Evolutionary conservation across 2,113 vertebrate species (phyloP).

Genomic region (Oncorhynchus nerka): DNA sequence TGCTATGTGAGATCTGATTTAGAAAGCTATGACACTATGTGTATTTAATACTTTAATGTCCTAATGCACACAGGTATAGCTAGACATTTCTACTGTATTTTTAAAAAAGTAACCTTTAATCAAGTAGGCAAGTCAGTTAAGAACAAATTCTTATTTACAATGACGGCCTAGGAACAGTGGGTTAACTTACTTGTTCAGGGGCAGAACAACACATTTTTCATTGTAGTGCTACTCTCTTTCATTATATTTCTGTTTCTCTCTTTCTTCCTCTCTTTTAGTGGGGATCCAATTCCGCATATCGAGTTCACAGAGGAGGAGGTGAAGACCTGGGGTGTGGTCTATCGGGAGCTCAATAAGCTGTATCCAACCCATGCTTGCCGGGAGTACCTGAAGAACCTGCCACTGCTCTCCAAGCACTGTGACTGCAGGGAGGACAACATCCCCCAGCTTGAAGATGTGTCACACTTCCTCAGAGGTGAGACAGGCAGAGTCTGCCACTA

Average conservation of each 20-base stretch:
- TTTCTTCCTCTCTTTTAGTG: conserved; percentile 66
- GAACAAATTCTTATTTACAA: too few relatives aligned
- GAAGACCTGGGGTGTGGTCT: conserved; percentile 94
- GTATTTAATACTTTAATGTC: not conserved
- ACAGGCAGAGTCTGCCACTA: not conserved
- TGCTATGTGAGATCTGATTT: not conserved
- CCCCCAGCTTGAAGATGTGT: conserved; percentile 95
- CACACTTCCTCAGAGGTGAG: conserved; percentile 90
- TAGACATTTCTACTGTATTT: not conserved
- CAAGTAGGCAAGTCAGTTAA: too few relatives aligned
- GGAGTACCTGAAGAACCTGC: conserved; percentile 95
- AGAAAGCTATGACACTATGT: not conserved
- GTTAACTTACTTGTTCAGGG: too few relatives aligned
- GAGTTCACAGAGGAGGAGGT: conserved; percentile 96
- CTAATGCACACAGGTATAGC: not conserved
- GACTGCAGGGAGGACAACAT: conserved; percentile 95
- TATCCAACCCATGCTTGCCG: conserved; percentile 93
- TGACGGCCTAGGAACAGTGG: too few relatives aligned
- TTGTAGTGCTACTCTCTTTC: not conserved
- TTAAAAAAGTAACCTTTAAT: too few relatives aligned
- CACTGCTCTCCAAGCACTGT: conserved; percentile 89
- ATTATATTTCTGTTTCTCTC: not conserved
- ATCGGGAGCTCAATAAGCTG: conserved; percentile 90
- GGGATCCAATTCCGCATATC: conserved; percentile 86
- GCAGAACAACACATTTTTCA: too few relatives aligned